Evolutionary conservation across 2,888 invertebrate species (phyloP).

Genomic region (Theodoxus fluviatilis): DNA sequence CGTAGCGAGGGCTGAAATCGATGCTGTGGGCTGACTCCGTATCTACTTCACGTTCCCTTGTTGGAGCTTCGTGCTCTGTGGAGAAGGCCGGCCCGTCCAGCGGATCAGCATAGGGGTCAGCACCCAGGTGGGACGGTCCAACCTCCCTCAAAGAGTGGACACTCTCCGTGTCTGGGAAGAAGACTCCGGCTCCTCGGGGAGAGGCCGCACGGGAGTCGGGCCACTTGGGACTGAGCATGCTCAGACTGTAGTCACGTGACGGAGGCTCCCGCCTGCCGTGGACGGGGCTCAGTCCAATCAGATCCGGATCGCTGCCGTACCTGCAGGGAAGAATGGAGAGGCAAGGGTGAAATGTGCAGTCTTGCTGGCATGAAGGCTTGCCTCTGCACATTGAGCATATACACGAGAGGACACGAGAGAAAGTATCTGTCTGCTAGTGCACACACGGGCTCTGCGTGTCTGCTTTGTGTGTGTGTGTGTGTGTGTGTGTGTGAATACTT

Average conservation of each 20-base stretch:
- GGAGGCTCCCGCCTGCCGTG: constrained; percentile 42
- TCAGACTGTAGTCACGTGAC: constrained; percentile 41
- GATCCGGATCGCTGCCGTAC: constrained; percentile 49
- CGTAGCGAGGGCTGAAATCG: constrained; percentile 30
- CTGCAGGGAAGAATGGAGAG: too few relatives aligned
- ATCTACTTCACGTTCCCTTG: constrained; percentile 33
- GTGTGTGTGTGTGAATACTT: too few relatives aligned
- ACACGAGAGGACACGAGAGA: too few relatives aligned
- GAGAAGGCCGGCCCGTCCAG: constrained; percentile 31
- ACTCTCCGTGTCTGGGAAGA: constrained; percentile 55
- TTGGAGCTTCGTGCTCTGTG: constrained; percentile 31
- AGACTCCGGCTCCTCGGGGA: constrained; percentile 46
- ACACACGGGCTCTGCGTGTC: too few relatives aligned
- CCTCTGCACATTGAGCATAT: too few relatives aligned
- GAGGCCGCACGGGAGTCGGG: constrained; percentile 45
- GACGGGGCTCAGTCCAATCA: constrained; percentile 47
- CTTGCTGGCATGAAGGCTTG: too few relatives aligned
- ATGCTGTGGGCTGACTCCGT: constrained; percentile 32
- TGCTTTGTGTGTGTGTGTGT: too few relatives aligned
- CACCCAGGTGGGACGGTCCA: constrained; percentile 30
- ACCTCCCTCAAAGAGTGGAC: constrained; percentile 35
- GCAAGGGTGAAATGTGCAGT: too few relatives aligned
- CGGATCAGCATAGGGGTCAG: constrained; percentile 34
- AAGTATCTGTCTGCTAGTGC: too few relatives aligned
- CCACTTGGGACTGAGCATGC: constrained; percentile 51